Evolutionary conservation across 2,888 invertebrate genomes (phyloP).

Genomic region (Sialis fuliginosa): DNA sequence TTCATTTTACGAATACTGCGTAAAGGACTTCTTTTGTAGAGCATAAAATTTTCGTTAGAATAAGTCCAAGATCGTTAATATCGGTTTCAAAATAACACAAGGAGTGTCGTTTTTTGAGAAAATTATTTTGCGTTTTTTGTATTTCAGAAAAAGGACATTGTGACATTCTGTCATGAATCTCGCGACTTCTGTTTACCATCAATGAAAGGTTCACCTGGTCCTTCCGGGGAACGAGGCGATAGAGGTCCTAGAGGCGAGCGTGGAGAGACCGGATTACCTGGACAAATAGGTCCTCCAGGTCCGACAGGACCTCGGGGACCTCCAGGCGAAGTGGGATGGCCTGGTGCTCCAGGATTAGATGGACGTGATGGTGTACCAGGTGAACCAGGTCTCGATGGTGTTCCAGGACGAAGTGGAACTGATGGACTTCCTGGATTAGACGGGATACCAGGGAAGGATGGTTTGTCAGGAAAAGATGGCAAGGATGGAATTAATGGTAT

Average conservation of each 20-base stretch:
- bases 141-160: conserved; percentile 6
- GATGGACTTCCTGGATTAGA: conserved; percentile 51
- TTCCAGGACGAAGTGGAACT: conserved; percentile 69
- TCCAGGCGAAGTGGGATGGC: conserved; percentile 47
- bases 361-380: conserved; percentile 82
- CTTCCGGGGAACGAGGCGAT: conserved; percentile 47
- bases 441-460: conserved; percentile 31
- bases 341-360: conserved; percentile 58
- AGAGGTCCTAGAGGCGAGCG: conserved; percentile 54
- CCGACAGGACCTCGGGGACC: conserved; percentile 7
- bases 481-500: conserved; percentile 52
- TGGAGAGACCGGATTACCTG: conserved; percentile 42
- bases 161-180: conserved; percentile 31
- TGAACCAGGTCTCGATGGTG: conserved; percentile 75
- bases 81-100: no score
- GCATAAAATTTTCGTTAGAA: no score
- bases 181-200: conserved; percentile 25
- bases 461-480: conserved; percentile 41
- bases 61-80: no score
- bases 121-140: no score
- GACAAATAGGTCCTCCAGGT: conserved; percentile 39
- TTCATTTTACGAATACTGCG: no score
- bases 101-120: no score
- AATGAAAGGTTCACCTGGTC: conserved; percentile 39
- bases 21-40: no score